Evolutionary conservation across 2,888 invertebrate species (phyloP).

Genomic region (Atethmia centrago): DNA sequence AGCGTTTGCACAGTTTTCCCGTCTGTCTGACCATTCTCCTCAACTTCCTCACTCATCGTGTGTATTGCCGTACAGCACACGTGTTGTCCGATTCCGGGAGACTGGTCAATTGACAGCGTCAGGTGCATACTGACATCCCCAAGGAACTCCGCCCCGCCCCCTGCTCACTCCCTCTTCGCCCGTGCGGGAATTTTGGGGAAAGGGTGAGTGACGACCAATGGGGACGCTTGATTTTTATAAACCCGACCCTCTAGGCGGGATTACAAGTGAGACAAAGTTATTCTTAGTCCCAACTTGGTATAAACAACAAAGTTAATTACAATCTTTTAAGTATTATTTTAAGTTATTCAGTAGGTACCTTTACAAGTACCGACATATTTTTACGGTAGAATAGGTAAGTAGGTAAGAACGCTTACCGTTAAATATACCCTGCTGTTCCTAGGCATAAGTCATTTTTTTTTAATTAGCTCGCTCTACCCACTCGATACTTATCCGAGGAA

Average conservation of each 20-base stretch:
- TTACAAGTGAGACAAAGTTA: conserved; percentile 60
- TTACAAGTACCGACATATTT: not conserved
- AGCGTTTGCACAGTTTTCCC: conserved; percentile 71
- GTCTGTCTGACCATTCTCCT: conserved; percentile 67
- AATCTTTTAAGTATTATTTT: not conserved
- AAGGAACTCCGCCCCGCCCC: conserved; percentile 76
- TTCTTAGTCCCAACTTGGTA: conserved; percentile 46
- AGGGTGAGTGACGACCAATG: conserved; percentile 79
- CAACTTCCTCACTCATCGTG: conserved; percentile 74
- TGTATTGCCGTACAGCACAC: conserved; percentile 64
- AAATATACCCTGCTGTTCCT: not conserved
- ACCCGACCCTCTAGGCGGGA: conserved; percentile 78
- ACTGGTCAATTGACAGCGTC: conserved; percentile 83
- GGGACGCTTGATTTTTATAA: conserved; percentile 52
- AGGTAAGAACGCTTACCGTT: not conserved
- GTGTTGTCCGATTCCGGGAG: conserved; percentile 72
- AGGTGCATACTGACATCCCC: conserved; percentile 78
- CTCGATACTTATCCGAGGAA: not conserved
- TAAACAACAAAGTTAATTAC: conserved; percentile 22
- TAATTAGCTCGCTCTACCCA: not conserved
- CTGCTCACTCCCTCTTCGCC: conserved; percentile 72
- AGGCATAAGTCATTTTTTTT: not conserved
- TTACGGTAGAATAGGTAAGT: not conserved
- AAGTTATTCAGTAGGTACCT: not conserved
- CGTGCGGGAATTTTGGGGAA: conserved; percentile 70